A percentile compares a stretch with the other conserved stretches of the same genome.
phyloP scores from a whole-genome alignment of 2,797 vertebrate genomes.

The Tapera naevia region DNA sequence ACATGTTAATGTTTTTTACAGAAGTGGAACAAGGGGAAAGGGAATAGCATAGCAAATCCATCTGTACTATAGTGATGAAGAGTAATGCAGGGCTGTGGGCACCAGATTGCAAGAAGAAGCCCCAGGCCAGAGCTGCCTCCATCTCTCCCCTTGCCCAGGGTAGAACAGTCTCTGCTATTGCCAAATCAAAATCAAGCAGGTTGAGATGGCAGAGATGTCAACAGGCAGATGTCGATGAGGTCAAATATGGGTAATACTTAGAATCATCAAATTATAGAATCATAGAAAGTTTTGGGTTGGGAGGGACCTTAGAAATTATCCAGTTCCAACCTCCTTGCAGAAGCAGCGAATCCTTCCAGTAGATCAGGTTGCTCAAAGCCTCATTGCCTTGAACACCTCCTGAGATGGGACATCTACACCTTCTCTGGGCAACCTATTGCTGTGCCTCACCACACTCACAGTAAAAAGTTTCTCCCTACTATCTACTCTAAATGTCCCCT shows the following conservation, averaged over 20 bases:
- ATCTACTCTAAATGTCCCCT: too few species aligned
- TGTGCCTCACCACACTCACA: too few species aligned
- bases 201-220: not conserved
- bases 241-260: not conserved
- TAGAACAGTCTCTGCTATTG: not conserved
- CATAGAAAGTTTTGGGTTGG: too few species aligned
- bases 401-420: too few species aligned
- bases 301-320: too few species aligned
- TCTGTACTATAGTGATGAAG: not conserved
- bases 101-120: not conserved
- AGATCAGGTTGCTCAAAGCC: too few species aligned
- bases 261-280: too few species aligned
- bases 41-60: not conserved
- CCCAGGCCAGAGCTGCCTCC: not conserved
- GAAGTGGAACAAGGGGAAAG: not conserved
- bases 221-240: not conserved
- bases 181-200: not conserved
- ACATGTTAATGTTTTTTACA: conserved; percentile 23
- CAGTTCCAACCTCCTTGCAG: too few species aligned
- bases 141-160: not conserved
- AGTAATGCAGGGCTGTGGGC: not conserved
- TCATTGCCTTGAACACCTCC: too few species aligned
- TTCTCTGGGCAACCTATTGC: too few species aligned
- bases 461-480: too few species aligned
- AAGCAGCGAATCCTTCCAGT: too few species aligned